Base-by-base conservation (phyloP, 2,797 vertebrate species). In the Melanotaenia trifasciata region DNA sequence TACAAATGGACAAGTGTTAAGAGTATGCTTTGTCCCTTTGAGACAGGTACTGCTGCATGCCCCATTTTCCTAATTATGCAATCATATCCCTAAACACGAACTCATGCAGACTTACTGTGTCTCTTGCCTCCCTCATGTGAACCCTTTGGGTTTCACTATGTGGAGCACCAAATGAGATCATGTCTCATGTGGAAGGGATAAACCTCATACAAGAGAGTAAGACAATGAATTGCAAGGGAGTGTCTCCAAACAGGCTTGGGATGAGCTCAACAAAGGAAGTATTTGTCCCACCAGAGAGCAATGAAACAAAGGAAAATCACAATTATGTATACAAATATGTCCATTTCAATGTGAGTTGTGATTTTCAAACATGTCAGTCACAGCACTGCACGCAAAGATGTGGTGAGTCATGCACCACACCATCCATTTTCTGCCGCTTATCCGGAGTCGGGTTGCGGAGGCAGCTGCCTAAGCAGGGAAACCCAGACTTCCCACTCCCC, bases 81-180 rank as follows among this genome's bases (percentile, higher is more conserved):
- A 91, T 89, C 64, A 79, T 69, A 63, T 80, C 67, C 82, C 74
- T 43, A 47, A 72, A 83, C 82, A 78, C 45, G 22, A 69, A 71
- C 62, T 67, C 72, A 76, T 72, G 33, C 61, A 76, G 69, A 74
- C 70, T 22, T 70, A 16, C 65, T 61, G 67, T 35, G 72, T 84
- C 67, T 82, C 73, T 74, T 72, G 74, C 66, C 61, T 85, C 73
- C 74, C 70, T 74, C 56, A 57, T 84, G 71, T 74, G 65, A 87
- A 80, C 81, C 94, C 85, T 90, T 76, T 86, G 90, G 91, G 89
- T 80, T 81, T 89, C 72, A 74, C 67, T 87, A 94, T 94, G 87
- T 94, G 81, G 94, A 93, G 86, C 93, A 85, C 64, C 76, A 82
- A 95, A 95, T 93, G 88, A 94, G 94, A 94, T 93, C 93, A 93